Evolutionary conservation across 1,140 invertebrate genomes (phyloP).

Genomic region (Oncopeltus fasciatus): DNA sequence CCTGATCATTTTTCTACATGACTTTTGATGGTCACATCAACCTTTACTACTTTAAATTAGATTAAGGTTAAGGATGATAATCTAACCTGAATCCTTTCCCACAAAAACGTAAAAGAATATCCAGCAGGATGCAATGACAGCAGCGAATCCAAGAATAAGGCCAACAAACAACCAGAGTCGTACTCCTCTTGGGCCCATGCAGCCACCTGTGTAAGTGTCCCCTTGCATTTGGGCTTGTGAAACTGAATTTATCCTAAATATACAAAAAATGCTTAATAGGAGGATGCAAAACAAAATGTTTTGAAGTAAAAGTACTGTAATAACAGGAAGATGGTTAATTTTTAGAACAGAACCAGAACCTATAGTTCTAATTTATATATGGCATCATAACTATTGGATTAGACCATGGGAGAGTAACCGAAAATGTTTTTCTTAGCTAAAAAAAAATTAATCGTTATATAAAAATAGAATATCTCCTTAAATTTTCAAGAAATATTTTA

Average conservation of each 20-base stretch:
- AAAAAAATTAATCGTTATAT: too few species aligned
- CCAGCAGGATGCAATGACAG: slow-evolving; percentile 89
- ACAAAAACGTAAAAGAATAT: slow-evolving; percentile 77
- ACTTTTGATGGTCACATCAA: too few species aligned
- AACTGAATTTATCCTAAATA: slow-evolving; percentile 78
- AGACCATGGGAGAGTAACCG: too few species aligned
- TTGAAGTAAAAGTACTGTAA: neutral
- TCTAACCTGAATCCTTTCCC: slow-evolving; percentile 30
- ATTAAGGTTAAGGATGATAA: too few species aligned
- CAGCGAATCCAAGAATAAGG: slow-evolving; percentile 89
- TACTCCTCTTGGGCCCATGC: slow-evolving; percentile 74
- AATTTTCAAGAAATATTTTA: too few species aligned
- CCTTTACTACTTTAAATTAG: too few species aligned
- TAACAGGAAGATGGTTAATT: too few species aligned
- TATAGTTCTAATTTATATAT: neutral
- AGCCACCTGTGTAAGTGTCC: slow-evolving; percentile 73
- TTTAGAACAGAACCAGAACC: neutral
- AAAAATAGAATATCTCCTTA: too few species aligned
- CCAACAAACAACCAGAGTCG: slow-evolving; percentile 92
- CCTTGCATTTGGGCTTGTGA: slow-evolving; percentile 87
- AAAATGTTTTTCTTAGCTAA: too few species aligned
- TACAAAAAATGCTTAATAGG: slow-evolving; percentile 12
- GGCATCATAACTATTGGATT: too few species aligned
- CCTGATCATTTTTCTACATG: too few species aligned
- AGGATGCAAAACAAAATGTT: neutral